phyloP scores from a whole-genome alignment of 2,113 vertebrate species.

The western clawed frog (Xenopus tropicalis) region DNA sequence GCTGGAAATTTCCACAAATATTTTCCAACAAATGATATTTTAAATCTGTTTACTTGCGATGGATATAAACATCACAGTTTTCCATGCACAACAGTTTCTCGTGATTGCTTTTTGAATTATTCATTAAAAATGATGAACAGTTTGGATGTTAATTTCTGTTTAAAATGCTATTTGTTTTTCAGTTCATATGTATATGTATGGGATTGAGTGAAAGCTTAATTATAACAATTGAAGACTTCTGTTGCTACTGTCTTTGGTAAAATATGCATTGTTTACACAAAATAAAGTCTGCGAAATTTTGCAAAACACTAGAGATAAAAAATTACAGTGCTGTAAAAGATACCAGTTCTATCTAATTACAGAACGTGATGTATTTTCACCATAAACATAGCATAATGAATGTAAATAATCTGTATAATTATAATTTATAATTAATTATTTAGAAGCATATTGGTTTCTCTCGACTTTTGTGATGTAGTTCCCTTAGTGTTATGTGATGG shows the following conservation, averaged over 20 bases:
- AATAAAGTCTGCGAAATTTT: neutral
- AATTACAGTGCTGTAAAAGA: neutral
- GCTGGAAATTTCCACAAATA: neutral
- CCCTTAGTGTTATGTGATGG: too few species aligned
- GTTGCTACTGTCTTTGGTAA: slow-evolving; percentile 7
- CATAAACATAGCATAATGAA: neutral
- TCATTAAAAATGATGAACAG: slow-evolving; percentile 43
- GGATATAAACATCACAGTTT: slow-evolving; percentile 34
- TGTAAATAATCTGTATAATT: neutral
- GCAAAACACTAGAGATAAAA: neutral
- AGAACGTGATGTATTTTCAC: neutral
- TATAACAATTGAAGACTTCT: slow-evolving; percentile 36
- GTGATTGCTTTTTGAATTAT: slow-evolving; percentile 41
- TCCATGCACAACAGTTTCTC: slow-evolving; percentile 6
- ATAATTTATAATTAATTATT: neutral
- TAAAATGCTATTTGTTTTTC: slow-evolving; percentile 32
- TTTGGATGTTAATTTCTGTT: slow-evolving; percentile 32
- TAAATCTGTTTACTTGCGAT: slow-evolving; percentile 15
- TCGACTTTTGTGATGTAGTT: too few species aligned
- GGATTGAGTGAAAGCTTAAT: slow-evolving; percentile 39
- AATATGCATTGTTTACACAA: slow-evolving; percentile 5
- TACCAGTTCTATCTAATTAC: neutral
- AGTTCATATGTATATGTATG: slow-evolving; percentile 11
- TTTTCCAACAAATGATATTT: slow-evolving; percentile 5
- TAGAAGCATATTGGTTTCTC: neutral